Evolutionary conservation across 2,113 vertebrate genomes (phyloP).

Genomic region (Bostrychus sinensis): DNA sequence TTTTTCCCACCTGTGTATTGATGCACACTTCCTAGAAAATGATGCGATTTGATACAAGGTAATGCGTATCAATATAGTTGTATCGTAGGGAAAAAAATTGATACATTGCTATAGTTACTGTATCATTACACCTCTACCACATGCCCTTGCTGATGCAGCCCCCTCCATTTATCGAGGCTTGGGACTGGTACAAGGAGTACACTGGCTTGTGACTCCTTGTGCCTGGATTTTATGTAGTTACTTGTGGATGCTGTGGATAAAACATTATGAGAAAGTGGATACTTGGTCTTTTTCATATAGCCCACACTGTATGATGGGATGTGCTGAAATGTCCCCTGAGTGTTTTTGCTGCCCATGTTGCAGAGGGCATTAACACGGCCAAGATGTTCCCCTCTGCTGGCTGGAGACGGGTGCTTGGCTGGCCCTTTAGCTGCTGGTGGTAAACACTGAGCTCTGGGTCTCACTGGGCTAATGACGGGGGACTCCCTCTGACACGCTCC

Average conservation of each 20-base stretch:
- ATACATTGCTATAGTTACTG: too few relatives aligned
- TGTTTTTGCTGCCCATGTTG: conserved; percentile 16
- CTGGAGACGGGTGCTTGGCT: conserved; percentile 53
- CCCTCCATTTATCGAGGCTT: too few relatives aligned
- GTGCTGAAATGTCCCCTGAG: conserved; percentile 27
- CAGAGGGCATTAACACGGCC: conserved; percentile 25
- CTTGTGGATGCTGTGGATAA: background rate
- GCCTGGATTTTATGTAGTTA: background rate
- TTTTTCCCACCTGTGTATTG: too few relatives aligned
- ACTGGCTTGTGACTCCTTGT: background rate
- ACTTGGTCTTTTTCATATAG: conserved; percentile 2
- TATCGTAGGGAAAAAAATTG: too few relatives aligned
- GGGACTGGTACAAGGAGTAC: too few relatives aligned
- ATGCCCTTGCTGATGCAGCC: too few relatives aligned
- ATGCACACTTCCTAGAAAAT: too few relatives aligned
- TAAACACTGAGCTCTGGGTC: conserved; percentile 67
- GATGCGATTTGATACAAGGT: too few relatives aligned
- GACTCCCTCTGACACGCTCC: conserved; percentile 55
- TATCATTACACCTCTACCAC: too few relatives aligned
- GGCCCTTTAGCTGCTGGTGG: conserved; percentile 57
- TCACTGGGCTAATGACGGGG: conserved; percentile 67
- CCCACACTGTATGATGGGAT: conserved; percentile 32
- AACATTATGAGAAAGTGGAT: background rate
- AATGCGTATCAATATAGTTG: too few relatives aligned
- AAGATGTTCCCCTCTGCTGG: conserved; percentile 59